Base-by-base conservation (phyloP, 2,113 vertebrate genomes). In the Cochlearius cochlearius region DNA sequence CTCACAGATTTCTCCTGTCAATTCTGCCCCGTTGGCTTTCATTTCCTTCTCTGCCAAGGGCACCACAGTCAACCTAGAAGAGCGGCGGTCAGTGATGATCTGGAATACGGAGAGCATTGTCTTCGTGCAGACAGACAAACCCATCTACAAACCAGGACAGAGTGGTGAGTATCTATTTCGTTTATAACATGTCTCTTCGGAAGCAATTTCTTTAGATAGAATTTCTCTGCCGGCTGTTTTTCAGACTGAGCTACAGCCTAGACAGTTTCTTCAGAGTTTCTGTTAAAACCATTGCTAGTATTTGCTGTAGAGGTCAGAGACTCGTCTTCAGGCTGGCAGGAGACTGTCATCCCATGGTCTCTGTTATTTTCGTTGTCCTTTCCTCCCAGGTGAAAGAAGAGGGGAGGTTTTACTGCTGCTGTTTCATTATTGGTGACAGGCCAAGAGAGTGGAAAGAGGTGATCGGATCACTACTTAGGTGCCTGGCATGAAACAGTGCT, bases 111-210 rank as follows among this genome's bases (percentile, higher is more conserved):
- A 93, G 5, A 96, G 88, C 47, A 66, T 96, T 11, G 30, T 97
- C 79, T 66, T 98, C 0, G 69, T 98, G 41, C 97, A 98, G 85
- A 96, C 96, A 30, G 97, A 98, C 89, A 98, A 98, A 79, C 92
- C 96, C 55, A 90, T 94, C 69, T 98, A 98, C 95, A 97, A 95
- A 75, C 92, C 97, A 55, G 96, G 95, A 64, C 95, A 98, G 62
- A 95, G 15, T 7, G 97, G 98, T 98, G 77, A 90, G 69, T 86
- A 77, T 32, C 19, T 43, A 4, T 49, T 77, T 55, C 36, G 34
- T 71, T 59, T 30, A 8, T 26, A 39, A 34, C 5, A 2, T 19
- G 9, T 16, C 7, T 27, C 22, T 74, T n/a, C 67, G 38, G 21
- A 74, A 76, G 9, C 8, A 47, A 18, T 75, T 72, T 60, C 49